Conservation (phyloP, 2,797 vertebrate genomes). For the Darevskia nairensis region DNA sequence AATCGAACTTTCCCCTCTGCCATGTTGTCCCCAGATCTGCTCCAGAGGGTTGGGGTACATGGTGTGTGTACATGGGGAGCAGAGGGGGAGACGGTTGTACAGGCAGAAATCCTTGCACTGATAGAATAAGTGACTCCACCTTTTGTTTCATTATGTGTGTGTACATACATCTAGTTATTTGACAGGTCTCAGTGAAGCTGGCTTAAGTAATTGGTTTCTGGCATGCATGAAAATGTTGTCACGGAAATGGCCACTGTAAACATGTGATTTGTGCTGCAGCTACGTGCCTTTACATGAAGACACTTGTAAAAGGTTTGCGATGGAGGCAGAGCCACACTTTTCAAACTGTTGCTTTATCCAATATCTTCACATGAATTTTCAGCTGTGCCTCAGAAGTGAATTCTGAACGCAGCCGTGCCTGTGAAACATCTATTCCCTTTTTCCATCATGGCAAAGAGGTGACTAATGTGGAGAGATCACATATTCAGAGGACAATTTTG, state of each 20-base stretch:
- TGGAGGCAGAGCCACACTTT: background rate
- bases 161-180: background rate
- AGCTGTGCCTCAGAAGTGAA: background rate
- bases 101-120: no score
- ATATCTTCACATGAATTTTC: background rate
- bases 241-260: background rate
- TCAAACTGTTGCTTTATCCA: background rate
- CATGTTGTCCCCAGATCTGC: no score
- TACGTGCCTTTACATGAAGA: background rate
- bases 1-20: no score
- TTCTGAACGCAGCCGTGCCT: background rate
- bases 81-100: no score
- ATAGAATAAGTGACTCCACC: no score
- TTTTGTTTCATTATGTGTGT: background rate
- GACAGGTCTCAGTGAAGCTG: background rate
- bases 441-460: background rate
- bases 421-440: background rate
- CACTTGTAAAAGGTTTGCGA: background rate
- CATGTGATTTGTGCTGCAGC: background rate
- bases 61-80: no score
- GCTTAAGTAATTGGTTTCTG: background rate
- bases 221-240: background rate
- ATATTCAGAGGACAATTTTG: background rate
- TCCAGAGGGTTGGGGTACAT: no score
- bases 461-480: background rate